Evolutionary conservation across 2,888 invertebrate species (phyloP).

Genomic region (Metacarcinus magister): DNA sequence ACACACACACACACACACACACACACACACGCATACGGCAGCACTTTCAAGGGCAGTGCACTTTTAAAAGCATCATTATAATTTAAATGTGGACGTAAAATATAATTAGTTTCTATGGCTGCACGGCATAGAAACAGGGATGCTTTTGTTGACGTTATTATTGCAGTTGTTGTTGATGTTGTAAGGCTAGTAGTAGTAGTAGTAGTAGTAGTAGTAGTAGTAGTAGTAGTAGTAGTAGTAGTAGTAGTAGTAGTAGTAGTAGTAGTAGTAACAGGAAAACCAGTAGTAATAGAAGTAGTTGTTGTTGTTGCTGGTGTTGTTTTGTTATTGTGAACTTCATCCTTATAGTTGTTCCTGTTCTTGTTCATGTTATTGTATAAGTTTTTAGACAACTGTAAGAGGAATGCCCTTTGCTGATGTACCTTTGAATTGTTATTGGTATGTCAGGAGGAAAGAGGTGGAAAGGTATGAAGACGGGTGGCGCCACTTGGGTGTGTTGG

Average conservation of each 20-base stretch:
- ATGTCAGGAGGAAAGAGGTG: too few relatives aligned
- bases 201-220: too few relatives aligned
- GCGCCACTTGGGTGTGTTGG: too few relatives aligned
- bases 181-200: too few relatives aligned
- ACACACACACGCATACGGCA: constrained; percentile 53
- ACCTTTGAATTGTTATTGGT: too few relatives aligned
- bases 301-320: too few relatives aligned
- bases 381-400: not conserved
- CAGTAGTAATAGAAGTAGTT: not conserved
- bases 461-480: too few relatives aligned
- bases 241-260: too few relatives aligned
- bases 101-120: not conserved
- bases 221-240: too few relatives aligned
- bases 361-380: not conserved
- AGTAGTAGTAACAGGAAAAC: not conserved
- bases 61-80: not conserved
- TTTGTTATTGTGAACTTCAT: not conserved
- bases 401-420: too few relatives aligned
- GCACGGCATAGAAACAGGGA: not conserved
- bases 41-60: not conserved
- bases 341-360: not conserved
- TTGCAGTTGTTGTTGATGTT: too few relatives aligned
- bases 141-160: too few relatives aligned
- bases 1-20: constrained; percentile 63
- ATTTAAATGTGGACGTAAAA: not conserved